Base-by-base conservation (phyloP, 2,888 invertebrate species). In the Calameuta pallipes region DNA sequence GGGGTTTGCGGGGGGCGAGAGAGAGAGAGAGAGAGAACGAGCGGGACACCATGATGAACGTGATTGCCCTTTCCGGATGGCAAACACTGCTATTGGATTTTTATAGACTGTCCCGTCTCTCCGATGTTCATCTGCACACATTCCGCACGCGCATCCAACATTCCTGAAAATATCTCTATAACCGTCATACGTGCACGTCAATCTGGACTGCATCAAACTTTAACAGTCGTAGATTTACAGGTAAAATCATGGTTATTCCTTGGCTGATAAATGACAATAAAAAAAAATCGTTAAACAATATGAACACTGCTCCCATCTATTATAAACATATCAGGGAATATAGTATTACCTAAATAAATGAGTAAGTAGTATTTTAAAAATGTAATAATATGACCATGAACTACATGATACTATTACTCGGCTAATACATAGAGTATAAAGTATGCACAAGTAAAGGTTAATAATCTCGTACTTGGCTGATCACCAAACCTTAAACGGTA, bases 21-120 rank as follows among this genome's bases (percentile, higher is more conserved):
- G 36, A 12, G 70, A 69, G 79, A 76, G 74, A 76, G 82, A 73
- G 83, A 81, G 81, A 81, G 85, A 85, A 83, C 83, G 82, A 80
- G 83, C 82, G 82, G 87, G 83, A 87, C 87, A 86, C 86, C 86
- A 87, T 89, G 90, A 90, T 88, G 88, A 90, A 89, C 90, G 90
- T 90, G 90, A 91, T 90, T 91, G 89, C 90, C 89, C 89, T 90
- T 88, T 89, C 87, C 87, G 87, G 85, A 88, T 84, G 84, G 87
- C 89, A 90, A 89, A 90, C 88, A 90, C 87, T 79, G 85, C 89
- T 90, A 87, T 89, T 89, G 88, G 89, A 90, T 90, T 91, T 90
- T 90, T 89, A 89, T 89, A 86, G 87, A 87, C 88, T 85, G 84
- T 71, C 56, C 69, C 68, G 56, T 56, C 56, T 56, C 56, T 56